Evolutionary conservation across 2,113 vertebrate genomes (phyloP).

Genomic region (Leucopsar rothschildi): DNA sequence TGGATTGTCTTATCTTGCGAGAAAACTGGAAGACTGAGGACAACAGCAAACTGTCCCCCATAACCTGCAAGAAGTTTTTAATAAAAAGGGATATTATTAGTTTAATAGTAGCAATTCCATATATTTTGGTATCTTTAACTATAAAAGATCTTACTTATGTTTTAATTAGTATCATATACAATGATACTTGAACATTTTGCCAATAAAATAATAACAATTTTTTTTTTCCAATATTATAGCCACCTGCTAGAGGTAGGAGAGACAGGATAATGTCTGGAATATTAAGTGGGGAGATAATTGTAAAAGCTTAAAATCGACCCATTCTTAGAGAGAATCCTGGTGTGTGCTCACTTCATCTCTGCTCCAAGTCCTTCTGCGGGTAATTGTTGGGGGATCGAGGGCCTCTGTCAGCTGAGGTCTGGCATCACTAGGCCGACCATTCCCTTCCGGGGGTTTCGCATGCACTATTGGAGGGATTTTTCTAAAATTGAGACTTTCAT

Average conservation of each 20-base stretch:
- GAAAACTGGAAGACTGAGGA: conserved; percentile 95
- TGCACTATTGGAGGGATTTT: conserved; percentile 92
- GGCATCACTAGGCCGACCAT: conserved; percentile 81
- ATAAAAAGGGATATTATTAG: background rate
- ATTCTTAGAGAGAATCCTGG: background rate
- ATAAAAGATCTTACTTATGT: background rate
- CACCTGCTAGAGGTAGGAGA: background rate
- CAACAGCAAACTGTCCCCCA: conserved; percentile 92
- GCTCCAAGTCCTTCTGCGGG: conserved; percentile 94
- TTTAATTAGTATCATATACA: background rate
- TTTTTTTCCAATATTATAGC: background rate
- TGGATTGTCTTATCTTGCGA: conserved; percentile 90
- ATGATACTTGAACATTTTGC: background rate
- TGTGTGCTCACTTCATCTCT: conserved; percentile 89
- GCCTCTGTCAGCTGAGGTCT: conserved; percentile 83
- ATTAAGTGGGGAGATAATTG: background rate
- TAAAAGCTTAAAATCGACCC: background rate
- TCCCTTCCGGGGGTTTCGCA: conserved; percentile 87
- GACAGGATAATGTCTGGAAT: background rate
- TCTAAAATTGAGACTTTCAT: conserved; percentile 98
- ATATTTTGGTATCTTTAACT: background rate
- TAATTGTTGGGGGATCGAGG: conserved; percentile 86
- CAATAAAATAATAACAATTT: background rate
- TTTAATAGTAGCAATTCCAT: background rate
- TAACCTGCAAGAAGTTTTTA: conserved; percentile 77